phyloP scores from a whole-genome alignment of 2,888 invertebrate genomes.

The Ornithoptera alexandrae region DNA sequence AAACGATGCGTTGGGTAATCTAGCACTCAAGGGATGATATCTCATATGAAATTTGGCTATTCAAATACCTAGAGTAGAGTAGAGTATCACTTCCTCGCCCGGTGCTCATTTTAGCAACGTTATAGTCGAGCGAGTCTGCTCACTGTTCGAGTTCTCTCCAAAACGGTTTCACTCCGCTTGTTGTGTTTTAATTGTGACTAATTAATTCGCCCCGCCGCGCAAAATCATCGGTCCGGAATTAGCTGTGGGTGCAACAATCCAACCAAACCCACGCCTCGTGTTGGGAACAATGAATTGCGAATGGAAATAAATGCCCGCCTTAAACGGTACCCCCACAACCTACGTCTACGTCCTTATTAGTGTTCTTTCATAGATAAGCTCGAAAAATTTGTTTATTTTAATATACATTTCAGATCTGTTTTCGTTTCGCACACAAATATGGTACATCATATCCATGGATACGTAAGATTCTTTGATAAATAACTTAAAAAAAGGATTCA shows the following conservation, averaged over 20 bases:
- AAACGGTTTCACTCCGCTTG: conserved; percentile 50
- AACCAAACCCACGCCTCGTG: conserved; percentile 21
- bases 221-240: conserved; percentile 53
- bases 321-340: conserved; percentile 21
- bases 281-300: conserved; percentile 23
- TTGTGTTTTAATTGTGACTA: conserved; percentile 56
- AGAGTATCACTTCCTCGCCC: conserved; percentile 2
- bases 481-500: conserved; percentile 7
- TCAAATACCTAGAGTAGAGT: conserved; percentile 12
- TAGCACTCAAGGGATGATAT: no score
- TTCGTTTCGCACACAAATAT: conserved; percentile 14
- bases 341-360: conserved; percentile 26
- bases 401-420: conserved; percentile 23
- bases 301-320: conserved; percentile 26
- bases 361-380: conserved; percentile 24
- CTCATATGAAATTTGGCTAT: neutral
- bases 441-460: conserved; percentile 12
- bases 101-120: conserved; percentile 4
- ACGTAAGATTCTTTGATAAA: conserved; percentile 19
- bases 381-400: conserved; percentile 12
- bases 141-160: conserved; percentile 4
- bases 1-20: no score
- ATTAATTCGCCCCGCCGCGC: conserved; percentile 58
- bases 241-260: conserved; percentile 30
- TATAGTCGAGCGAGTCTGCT: conserved; percentile 3